phyloP scores from a whole-genome alignment of 2,797 vertebrate species.

The Manis crassicaudata region DNA sequence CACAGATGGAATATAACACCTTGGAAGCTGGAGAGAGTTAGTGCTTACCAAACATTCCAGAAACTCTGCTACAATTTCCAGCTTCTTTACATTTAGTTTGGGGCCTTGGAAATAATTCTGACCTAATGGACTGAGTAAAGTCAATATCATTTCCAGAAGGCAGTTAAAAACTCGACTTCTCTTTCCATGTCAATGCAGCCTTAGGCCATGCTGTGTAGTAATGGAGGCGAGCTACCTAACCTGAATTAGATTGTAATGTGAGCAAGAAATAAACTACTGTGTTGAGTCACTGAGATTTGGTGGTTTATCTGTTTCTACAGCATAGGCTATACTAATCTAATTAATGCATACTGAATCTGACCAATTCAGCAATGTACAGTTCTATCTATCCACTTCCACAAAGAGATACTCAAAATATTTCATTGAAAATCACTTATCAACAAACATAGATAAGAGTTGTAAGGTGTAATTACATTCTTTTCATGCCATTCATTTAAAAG shows the following conservation, averaged over 20 bases:
- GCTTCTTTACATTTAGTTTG: background rate
- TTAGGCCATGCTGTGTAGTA: background rate
- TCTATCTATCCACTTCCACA: background rate
- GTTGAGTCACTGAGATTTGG: background rate
- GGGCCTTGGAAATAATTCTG: background rate
- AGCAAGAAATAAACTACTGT: background rate
- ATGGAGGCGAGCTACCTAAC: background rate
- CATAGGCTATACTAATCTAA: background rate
- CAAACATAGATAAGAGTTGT: background rate
- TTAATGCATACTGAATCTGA: background rate
- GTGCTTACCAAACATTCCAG: background rate
- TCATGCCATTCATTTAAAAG: background rate
- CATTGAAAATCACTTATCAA: background rate
- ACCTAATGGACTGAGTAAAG: background rate
- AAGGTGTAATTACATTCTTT: background rate
- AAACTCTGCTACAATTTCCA: background rate
- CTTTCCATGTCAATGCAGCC: background rate
- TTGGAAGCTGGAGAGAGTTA: background rate
- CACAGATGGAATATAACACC: background rate
- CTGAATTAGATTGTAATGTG: background rate
- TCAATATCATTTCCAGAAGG: background rate
- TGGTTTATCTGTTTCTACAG: background rate
- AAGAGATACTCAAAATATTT: background rate
- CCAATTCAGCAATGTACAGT: background rate
- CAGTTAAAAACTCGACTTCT: background rate